Percentiles rank a stretch among this genome's conserved stretches.
phyloP scores from a whole-genome alignment of 2,797 vertebrate species.

The Rhynchotus rufescens region DNA sequence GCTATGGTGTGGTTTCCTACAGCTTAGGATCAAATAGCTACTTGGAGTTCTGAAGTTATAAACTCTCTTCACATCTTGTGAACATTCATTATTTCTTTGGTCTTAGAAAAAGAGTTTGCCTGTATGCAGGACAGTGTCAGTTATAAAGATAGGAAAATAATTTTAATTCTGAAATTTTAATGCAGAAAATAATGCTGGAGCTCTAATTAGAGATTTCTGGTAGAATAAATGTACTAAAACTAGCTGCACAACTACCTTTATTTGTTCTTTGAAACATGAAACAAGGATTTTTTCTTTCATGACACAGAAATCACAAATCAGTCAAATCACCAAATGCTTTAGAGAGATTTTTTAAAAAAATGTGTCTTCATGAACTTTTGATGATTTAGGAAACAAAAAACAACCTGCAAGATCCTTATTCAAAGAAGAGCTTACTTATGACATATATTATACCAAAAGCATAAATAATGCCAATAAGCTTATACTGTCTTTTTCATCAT shows the following conservation, averaged over 20 bases:
- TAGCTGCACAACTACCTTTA: neutral
- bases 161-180: neutral
- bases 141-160: neutral
- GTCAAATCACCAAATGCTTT: neutral
- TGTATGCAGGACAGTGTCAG: neutral
- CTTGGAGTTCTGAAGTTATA: neutral
- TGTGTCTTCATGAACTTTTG: neutral
- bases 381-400: neutral
- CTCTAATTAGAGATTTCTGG: neutral
- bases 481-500: neutral
- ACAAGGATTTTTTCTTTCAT: neutral
- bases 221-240: neutral
- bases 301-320: neutral
- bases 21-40: constrained; percentile 4
- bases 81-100: neutral
- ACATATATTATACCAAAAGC: constrained; percentile 63
- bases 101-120: neutral
- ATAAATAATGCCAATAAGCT: neutral
- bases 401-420: neutral
- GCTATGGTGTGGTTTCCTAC: neutral
- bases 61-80: neutral
- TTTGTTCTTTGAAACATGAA: neutral
- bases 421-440: neutral
- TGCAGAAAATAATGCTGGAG: neutral
- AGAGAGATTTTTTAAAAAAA: neutral